These are phyloP conservation scores for Gonatopus flavifemur DNA, from an alignment of 1,140 invertebrate species.

Conservation along the genomic window DNA sequence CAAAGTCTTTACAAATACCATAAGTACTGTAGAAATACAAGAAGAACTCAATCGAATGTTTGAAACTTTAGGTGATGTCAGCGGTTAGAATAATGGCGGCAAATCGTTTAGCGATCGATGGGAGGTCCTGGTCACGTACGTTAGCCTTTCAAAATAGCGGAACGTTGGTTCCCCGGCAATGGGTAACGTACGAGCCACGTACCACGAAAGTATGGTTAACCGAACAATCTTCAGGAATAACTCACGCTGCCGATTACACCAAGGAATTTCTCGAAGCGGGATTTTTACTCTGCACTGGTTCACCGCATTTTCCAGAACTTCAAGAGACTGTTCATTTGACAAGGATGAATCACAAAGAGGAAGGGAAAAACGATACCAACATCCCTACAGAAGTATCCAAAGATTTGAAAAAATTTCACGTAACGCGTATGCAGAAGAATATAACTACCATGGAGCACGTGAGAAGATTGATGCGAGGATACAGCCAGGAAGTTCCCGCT, in stretches of 20 bases:
- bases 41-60: too few relatives aligned
- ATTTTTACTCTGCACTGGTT: constrained; percentile 81
- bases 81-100: constrained; percentile 83
- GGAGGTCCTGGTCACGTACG: constrained; percentile 70
- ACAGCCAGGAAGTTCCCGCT: constrained; percentile 46
- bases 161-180: constrained; percentile 82
- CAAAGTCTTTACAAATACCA: too few relatives aligned
- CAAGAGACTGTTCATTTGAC: constrained; percentile 14
- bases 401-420: constrained; percentile 15
- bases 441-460: constrained; percentile 58
- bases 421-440: constrained; percentile 54
- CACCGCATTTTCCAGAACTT: constrained; percentile 72
- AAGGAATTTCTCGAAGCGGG: constrained; percentile 65
- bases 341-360: constrained; percentile 10
- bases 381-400: constrained; percentile 4
- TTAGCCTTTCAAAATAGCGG: constrained; percentile 73
- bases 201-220: constrained; percentile 66
- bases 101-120: constrained; percentile 76
- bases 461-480: constrained; percentile 58
- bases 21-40: too few relatives aligned
- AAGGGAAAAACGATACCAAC: too few relatives aligned
- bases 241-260: constrained; percentile 70
- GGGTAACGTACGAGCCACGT: constrained; percentile 78
- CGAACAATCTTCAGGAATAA: constrained; percentile 79
- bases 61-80: constrained; percentile 75